Evolutionary conservation across 2,888 invertebrate species (phyloP).

Genomic region (Parthenolecanium corni): DNA sequence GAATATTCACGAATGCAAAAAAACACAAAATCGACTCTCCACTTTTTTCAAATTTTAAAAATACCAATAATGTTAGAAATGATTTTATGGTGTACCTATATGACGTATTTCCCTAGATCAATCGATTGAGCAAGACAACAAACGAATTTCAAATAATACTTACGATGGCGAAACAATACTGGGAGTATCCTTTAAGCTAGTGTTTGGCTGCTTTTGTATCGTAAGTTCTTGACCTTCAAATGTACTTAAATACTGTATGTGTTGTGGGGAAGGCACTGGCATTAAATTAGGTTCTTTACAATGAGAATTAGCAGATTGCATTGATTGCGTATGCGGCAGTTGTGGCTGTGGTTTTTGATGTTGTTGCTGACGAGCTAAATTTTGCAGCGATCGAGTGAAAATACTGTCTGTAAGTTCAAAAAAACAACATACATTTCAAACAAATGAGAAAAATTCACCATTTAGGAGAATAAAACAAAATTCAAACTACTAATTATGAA

Average conservation of each 20-base stretch:
- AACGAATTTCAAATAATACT: constrained; percentile 38
- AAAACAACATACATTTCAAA: background rate
- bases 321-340: constrained; percentile 35
- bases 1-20: too few relatives aligned
- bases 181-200: constrained; percentile 60
- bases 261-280: constrained; percentile 93
- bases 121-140: too few relatives aligned
- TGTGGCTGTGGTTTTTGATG: constrained; percentile 46
- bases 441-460: background rate
- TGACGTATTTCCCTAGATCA: too few relatives aligned
- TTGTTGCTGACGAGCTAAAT: constrained; percentile 30
- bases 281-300: constrained; percentile 79
- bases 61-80: too few relatives aligned
- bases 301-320: constrained; percentile 36
- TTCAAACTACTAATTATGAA: background rate
- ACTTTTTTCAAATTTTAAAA: too few relatives aligned
- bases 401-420: constrained; percentile 46
- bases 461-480: background rate
- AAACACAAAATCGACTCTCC: too few relatives aligned
- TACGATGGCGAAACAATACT: constrained; percentile 63
- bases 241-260: constrained; percentile 88
- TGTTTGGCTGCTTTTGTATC: constrained; percentile 90
- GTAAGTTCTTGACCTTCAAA: constrained; percentile 94
- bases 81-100: too few relatives aligned
- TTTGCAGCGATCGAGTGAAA: constrained; percentile 51